Base-by-base conservation (phyloP, 2,888 invertebrate species). In the Phalera bucephala region DNA sequence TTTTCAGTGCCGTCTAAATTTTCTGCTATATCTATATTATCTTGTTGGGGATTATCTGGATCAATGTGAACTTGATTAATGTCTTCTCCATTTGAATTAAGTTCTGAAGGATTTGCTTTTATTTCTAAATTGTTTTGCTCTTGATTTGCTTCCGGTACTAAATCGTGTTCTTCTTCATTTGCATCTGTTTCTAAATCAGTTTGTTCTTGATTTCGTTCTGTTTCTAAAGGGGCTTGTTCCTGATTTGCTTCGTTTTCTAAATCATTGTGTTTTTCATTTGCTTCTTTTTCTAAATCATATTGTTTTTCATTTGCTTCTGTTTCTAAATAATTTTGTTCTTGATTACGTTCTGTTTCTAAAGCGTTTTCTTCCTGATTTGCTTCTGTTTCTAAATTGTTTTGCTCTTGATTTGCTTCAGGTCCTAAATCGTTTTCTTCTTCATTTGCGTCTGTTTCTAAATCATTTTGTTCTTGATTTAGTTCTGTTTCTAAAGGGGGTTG, bases 61-160 rank as follows among this genome's bases (percentile, higher is more conserved):
- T 13, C 32, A 6, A 13, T 1, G 7, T 31, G 30, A 11, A 25
- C 33, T 23, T 31, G 20, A 27, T 25, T 40, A 20, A 28, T 33
- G 31, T 43, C 36, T 17, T 44, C 36, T 36, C 12, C 11, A 31
- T 28, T 40, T 33, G 40, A 12, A 17, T 17, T 38, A 34, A 14
- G 17, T 26, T 30, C 12, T 26, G 41, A 34, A 28, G 19, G 1
- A 29, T 31, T 30, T 11, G 6, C 3, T 25, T 26, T 9, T 2
- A 33, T 17, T 7, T 15, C 14, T 19, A 19, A 36, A 15, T 45
- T 35, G 22, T 37, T 37, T 13, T 42, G 40, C 36, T 45, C 41
- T 31, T 31, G 9, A 14, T 1, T 4, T 25, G 12, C 25, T 25
- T 25, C 25, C n/a, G 17, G 3, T 17, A 17, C 17, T 17, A 17